These are phyloP conservation scores for Callyntrura sp. DNA, from an alignment of 2,888 invertebrate genomes.

Conservation along the genomic window DNA sequence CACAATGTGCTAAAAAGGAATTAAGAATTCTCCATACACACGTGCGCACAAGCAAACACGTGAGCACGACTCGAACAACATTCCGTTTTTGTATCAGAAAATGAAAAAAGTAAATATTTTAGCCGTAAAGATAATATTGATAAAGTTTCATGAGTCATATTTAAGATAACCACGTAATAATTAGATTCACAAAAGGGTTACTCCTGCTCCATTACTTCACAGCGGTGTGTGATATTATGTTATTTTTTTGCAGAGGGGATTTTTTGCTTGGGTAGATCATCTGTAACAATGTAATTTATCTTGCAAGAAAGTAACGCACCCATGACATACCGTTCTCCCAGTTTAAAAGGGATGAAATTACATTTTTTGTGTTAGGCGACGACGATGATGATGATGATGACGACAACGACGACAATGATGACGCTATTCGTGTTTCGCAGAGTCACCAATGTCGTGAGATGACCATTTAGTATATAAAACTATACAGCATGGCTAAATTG, in stretches of 20 bases:
- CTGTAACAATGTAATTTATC: background rate
- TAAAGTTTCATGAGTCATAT: conserved; percentile 16
- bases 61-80: no score
- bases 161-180: conserved; percentile 30
- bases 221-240: background rate
- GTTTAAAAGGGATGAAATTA: conserved; percentile 14
- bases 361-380: background rate
- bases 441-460: conserved; percentile 34
- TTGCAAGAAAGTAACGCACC: background rate
- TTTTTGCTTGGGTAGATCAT: background rate
- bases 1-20: no score
- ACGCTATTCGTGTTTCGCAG: background rate
- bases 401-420: no score
- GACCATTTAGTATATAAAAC: background rate
- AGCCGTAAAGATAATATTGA: no score
- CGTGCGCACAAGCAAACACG: no score
- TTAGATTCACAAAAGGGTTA: background rate
- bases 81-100: no score
- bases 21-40: no score
- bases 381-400: no score
- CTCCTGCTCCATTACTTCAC: background rate
- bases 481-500: background rate
- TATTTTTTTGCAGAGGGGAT: background rate
- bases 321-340: background rate
- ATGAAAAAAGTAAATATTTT: no score